Evolutionary conservation across 2,113 vertebrate genomes (phyloP).

Genomic region (Eira barbara): DNA sequence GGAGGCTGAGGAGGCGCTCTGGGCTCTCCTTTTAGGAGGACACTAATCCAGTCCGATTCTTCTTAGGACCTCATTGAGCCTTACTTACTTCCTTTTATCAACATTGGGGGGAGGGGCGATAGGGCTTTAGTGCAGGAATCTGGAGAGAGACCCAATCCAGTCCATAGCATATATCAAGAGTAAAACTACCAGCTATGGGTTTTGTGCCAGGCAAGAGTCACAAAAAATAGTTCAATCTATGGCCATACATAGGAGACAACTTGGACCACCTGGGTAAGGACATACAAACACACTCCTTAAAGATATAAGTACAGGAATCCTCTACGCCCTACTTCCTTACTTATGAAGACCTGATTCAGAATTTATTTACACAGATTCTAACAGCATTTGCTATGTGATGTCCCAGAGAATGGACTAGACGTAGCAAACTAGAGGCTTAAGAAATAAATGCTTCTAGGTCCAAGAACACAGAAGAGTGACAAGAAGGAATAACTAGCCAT

Average conservation of each 20-base stretch:
- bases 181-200: neutral
- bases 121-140: neutral
- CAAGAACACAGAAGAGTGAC: neutral
- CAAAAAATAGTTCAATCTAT: neutral
- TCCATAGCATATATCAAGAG: neutral
- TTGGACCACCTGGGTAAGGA: neutral
- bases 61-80: neutral
- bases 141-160: neutral
- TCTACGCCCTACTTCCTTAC: neutral
- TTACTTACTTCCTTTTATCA: neutral
- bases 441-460: neutral
- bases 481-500: neutral
- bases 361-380: neutral
- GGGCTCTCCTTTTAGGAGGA: neutral
- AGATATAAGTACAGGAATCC: neutral
- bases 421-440: neutral
- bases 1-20: accelerated
- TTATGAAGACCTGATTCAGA: neutral
- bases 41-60: neutral
- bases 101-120: too few relatives aligned
- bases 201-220: neutral
- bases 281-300: neutral
- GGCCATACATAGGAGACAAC: neutral
- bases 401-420: neutral
- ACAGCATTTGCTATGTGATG: neutral